These are phyloP conservation scores for Candidula unifasciata DNA, from an alignment of 2,888 invertebrate genomes.

Conservation along the genomic window DNA sequence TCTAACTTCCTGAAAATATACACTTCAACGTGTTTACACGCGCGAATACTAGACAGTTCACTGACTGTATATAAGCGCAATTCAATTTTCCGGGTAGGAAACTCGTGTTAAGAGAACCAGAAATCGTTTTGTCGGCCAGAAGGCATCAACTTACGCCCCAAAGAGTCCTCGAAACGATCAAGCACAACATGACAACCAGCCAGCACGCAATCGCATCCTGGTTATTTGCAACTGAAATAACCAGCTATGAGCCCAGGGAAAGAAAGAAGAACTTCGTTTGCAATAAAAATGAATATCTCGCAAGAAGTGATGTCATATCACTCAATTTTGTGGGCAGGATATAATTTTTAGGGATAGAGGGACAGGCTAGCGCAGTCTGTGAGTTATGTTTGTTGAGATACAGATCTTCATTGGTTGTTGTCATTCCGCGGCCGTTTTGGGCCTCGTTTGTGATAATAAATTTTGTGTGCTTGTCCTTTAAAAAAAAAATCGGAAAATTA, in stretches of 20 bases:
- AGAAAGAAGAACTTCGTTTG: slow-evolving; percentile 37
- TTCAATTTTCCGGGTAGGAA: slow-evolving; percentile 38
- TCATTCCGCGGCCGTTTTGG: not conserved
- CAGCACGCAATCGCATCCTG: slow-evolving; percentile 33
- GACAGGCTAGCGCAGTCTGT: not conserved
- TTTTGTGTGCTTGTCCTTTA: too few species aligned
- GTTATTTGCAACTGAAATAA: slow-evolving; percentile 33
- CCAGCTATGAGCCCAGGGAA: not conserved
- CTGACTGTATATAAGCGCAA: slow-evolving; percentile 14
- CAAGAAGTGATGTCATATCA: slow-evolving; percentile 28
- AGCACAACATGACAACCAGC: slow-evolving; percentile 21
- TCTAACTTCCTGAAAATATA: not conserved
- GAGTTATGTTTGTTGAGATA: not conserved
- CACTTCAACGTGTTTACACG: too few species aligned
- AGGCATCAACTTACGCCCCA: slow-evolving; percentile 24
- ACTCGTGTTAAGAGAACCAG: slow-evolving; percentile 24
- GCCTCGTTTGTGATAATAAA: not conserved
- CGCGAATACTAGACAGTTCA: too few species aligned
- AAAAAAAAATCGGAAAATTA: too few species aligned
- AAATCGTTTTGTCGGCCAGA: slow-evolving; percentile 34
- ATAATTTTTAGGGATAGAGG: slow-evolving; percentile 1
- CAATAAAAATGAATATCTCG: slow-evolving; percentile 41
- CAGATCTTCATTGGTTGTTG: not conserved
- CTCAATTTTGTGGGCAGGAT: not conserved
- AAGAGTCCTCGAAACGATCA: slow-evolving; percentile 37